These are phyloP conservation scores for Tinamus major DNA, from an alignment of 2,797 vertebrate species.

Conservation along the genomic window DNA sequence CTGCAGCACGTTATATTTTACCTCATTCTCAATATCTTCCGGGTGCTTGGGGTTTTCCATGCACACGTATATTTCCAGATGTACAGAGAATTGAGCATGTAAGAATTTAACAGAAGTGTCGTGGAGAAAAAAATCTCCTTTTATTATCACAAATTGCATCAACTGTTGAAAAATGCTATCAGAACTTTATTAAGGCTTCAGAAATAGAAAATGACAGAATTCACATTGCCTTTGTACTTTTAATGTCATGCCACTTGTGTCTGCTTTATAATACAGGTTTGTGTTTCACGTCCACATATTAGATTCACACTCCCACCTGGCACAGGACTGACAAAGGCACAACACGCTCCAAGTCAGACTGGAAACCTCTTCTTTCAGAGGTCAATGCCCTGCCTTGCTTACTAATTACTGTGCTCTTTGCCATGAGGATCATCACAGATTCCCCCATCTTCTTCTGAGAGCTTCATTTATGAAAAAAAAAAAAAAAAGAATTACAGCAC, in stretches of 20 bases:
- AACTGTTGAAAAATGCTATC: neutral
- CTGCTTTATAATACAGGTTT: neutral
- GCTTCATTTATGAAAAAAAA: neutral
- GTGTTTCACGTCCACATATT: neutral
- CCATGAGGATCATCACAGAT: rapidly evolving
- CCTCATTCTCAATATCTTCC: too few species aligned
- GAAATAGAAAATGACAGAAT: neutral
- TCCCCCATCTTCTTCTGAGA: neutral
- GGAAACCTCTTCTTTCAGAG: neutral
- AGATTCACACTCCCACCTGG: neutral
- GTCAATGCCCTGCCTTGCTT: neutral
- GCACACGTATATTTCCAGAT: neutral
- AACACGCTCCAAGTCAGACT: neutral
- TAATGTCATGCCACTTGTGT: neutral
- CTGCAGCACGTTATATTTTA: neutral
- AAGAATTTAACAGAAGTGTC: neutral
- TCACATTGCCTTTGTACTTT: neutral
- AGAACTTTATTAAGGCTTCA: neutral
- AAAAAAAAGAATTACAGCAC: neutral
- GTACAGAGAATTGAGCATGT: too few species aligned
- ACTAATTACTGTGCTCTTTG: neutral
- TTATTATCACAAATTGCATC: neutral
- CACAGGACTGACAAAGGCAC: neutral
- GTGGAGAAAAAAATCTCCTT: neutral
- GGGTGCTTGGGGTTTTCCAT: neutral